Percentiles rank a stretch among this genome's conserved stretches.
phyloP scores from a whole-genome alignment of 1,140 invertebrate species.

The Lerema accius region DNA sequence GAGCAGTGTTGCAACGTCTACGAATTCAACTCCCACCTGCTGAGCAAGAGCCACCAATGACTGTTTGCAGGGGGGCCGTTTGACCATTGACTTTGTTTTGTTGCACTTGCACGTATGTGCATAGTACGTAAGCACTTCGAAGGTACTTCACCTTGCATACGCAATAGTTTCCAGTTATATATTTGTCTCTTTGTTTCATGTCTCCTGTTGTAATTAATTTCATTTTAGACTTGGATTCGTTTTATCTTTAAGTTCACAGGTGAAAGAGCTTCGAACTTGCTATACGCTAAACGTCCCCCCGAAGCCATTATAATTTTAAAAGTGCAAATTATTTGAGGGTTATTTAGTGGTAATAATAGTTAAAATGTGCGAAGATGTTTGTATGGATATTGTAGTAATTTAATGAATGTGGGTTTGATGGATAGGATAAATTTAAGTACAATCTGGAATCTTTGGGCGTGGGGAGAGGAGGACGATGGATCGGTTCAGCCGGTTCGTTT shows the following conservation, averaged over 20 bases:
- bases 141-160: conserved; percentile 51
- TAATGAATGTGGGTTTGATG: conserved; percentile 57
- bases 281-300: conserved; percentile 77
- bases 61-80: conserved; percentile 78
- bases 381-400: conserved; percentile 77
- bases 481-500: conserved; percentile 56
- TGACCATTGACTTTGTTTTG: conserved; percentile 55
- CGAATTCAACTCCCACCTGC: conserved; percentile 97
- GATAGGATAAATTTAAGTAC: conserved; percentile 43
- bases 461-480: conserved; percentile 29
- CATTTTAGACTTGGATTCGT: conserved; percentile 37
- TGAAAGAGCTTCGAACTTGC: conserved; percentile 70
- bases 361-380: conserved; percentile 71
- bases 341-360: conserved; percentile 69
- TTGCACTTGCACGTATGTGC: conserved; percentile 61
- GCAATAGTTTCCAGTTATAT: conserved; percentile 13
- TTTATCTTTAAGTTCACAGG: no score
- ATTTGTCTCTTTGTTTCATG: conserved; percentile 14
- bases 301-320: conserved; percentile 64
- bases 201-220: conserved; percentile 28
- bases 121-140: conserved; percentile 67
- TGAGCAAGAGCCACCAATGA: conserved; percentile 95
- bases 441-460: conserved; percentile 39
- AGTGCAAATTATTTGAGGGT: conserved; percentile 76
- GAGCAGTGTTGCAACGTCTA: conserved; percentile 96